phyloP scores from a whole-genome alignment of 2,113 vertebrate genomes.

The Mormoops blainvillei region DNA sequence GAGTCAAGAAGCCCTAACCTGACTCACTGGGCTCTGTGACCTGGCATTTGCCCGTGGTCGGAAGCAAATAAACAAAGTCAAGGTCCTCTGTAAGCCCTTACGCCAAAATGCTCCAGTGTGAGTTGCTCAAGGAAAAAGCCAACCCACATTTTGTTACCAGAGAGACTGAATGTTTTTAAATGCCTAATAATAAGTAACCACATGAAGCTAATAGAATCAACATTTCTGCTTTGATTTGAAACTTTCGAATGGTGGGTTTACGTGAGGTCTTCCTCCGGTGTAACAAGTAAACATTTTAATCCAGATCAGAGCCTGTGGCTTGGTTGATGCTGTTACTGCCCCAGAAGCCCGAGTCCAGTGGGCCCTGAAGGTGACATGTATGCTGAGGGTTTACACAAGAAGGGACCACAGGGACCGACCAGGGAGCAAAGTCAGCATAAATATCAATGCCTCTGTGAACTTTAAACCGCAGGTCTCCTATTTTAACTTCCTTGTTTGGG shows the following conservation, averaged over 20 bases:
- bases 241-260: neutral
- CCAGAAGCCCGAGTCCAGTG: no score
- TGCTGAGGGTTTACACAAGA: neutral
- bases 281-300: neutral
- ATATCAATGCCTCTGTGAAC: neutral
- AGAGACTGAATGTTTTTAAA: slow-evolving; percentile 4
- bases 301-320: no score
- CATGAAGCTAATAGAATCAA: neutral
- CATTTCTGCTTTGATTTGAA: neutral
- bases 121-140: neutral
- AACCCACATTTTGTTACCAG: neutral
- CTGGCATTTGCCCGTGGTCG: neutral
- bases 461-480: neutral
- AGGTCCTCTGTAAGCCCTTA: neutral
- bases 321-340: neutral
- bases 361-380: neutral
- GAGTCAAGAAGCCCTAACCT: neutral
- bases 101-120: neutral
- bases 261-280: neutral
- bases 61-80: neutral
- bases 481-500: neutral
- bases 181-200: neutral
- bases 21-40: neutral
- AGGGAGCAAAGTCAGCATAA: neutral
- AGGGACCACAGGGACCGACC: neutral